Evolutionary conservation across 2,797 vertebrate genomes (phyloP).

Genomic region (Carduelis carduelis): DNA sequence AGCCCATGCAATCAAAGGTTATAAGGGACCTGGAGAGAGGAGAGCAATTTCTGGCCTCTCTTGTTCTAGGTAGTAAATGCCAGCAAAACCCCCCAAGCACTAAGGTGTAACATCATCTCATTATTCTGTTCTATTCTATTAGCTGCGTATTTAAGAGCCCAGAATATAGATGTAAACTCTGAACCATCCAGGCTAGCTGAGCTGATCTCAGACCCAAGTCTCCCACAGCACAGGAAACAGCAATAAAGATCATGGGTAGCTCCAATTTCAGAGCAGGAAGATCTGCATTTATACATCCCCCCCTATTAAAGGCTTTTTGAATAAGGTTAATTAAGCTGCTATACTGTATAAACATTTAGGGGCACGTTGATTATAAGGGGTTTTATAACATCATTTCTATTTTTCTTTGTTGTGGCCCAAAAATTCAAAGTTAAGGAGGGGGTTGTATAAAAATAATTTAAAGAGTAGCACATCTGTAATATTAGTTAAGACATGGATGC

Average conservation of each 20-base stretch:
- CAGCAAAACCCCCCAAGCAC: background rate
- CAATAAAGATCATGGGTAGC: conserved; percentile 44
- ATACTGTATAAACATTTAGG: conserved; percentile 48
- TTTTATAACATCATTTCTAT: conserved; percentile 49
- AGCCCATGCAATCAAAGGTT: conserved; percentile 2
- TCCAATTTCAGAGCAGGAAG: conserved; percentile 40
- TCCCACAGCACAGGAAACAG: conserved; percentile 14
- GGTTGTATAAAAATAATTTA: background rate
- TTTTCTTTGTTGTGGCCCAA: background rate
- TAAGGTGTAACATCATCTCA: background rate
- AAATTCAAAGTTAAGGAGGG: background rate
- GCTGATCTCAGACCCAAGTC: conserved; percentile 1
- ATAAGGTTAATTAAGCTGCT: conserved; percentile 32
- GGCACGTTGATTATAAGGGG: conserved; percentile 7
- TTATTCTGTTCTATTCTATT: background rate
- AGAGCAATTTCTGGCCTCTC: background rate
- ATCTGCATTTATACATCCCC: background rate
- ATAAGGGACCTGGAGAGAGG: background rate
- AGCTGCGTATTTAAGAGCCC: conserved; percentile 6
- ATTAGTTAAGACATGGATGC: background rate
- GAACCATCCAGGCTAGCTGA: conserved; percentile 51
- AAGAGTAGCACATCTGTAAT: background rate
- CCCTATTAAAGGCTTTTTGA: conserved; percentile 32
- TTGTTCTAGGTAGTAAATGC: background rate
- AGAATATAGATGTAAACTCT: background rate